Percentiles rank a stretch among this genome's conserved stretches.
phyloP scores from a whole-genome alignment of 2,888 invertebrate genomes.

The Hydraecia micacea region DNA sequence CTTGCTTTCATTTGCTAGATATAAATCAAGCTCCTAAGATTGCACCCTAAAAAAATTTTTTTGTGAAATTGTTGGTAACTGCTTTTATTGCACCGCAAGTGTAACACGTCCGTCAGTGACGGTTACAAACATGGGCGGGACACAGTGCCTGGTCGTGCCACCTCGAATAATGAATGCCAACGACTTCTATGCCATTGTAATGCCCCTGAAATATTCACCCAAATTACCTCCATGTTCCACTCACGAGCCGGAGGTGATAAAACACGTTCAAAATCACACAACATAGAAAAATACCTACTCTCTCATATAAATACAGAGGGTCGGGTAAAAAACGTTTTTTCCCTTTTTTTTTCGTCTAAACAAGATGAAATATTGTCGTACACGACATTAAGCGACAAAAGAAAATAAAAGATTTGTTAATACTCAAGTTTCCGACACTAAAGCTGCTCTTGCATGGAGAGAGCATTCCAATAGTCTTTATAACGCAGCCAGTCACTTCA shows the following conservation, averaged over 20 bases:
- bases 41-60: not conserved
- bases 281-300: slow-evolving; percentile 41
- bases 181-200: slow-evolving; percentile 73
- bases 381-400: slow-evolving; percentile 73
- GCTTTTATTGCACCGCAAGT: slow-evolving; percentile 54
- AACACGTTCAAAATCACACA: slow-evolving; percentile 47
- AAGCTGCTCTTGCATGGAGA: slow-evolving; percentile 68
- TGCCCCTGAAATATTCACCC: slow-evolving; percentile 72
- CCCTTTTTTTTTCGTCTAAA: slow-evolving; percentile 37
- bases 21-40: not conserved
- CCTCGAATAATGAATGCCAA: slow-evolving; percentile 77
- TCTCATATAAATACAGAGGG: slow-evolving; percentile 34
- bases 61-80: not conserved
- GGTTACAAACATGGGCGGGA: slow-evolving; percentile 74
- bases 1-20: not conserved
- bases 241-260: slow-evolving; percentile 43
- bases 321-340: slow-evolving; percentile 43
- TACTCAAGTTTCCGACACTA: slow-evolving; percentile 71
- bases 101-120: slow-evolving; percentile 70
- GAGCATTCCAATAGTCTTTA: slow-evolving; percentile 65
- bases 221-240: slow-evolving; percentile 68
- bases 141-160: slow-evolving; percentile 62
- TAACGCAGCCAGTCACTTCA: slow-evolving; percentile 59
- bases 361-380: slow-evolving; percentile 64
- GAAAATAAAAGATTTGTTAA: slow-evolving; percentile 75